Evolutionary conservation across 2,888 invertebrate species (phyloP), one percentile per base, ranked within the genome.

Genomic region (Isoperla grammatica): DNA sequence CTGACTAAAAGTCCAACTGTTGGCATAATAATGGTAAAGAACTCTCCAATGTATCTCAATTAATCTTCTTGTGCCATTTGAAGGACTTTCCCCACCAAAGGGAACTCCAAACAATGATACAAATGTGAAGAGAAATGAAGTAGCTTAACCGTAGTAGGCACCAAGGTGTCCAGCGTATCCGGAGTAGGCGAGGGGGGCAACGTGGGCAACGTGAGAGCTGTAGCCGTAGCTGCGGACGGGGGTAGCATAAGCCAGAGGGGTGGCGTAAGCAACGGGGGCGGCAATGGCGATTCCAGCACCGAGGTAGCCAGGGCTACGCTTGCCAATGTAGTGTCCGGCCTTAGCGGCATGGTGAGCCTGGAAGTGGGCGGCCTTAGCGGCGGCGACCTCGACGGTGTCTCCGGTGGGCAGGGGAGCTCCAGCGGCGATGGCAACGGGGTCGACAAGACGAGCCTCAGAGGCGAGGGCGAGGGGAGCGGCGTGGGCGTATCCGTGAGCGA

Each of bases 331-430:
- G 46, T 37, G 49, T 35, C 49, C 49, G 49, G 35, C 29, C 29
- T 29, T 35, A 15, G 35, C 53, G 17, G 19, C 53, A 13, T 37
- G 37, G 17, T 46, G 42, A 17, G 55, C 49, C 40, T 55, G 58
- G 56, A 76, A 73, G 66, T 79, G 80, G 40, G 75, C 78, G 49
- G 75, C 74, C 69, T 78, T 80, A 58, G 80, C 82, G 46, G 78
- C 76, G 53, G 79, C 76, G 1, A 78, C 77, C 68, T 78, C 79
- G 29, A 74, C 74, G 2, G 78, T 77, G 56, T 60, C 60, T 17
- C 29, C 56, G 37, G 59, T 63, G 63, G 67, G 68, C 50, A 79
- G 66, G 59, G 78, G 78, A 65, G 77, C 78, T 15, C 62, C 63
- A 45, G 65, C 63, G 22, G 64, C 43, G 56, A 59, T 63, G 67